phyloP scores from a whole-genome alignment of 2,113 vertebrate species.

The Rhizomys pruinosus region DNA sequence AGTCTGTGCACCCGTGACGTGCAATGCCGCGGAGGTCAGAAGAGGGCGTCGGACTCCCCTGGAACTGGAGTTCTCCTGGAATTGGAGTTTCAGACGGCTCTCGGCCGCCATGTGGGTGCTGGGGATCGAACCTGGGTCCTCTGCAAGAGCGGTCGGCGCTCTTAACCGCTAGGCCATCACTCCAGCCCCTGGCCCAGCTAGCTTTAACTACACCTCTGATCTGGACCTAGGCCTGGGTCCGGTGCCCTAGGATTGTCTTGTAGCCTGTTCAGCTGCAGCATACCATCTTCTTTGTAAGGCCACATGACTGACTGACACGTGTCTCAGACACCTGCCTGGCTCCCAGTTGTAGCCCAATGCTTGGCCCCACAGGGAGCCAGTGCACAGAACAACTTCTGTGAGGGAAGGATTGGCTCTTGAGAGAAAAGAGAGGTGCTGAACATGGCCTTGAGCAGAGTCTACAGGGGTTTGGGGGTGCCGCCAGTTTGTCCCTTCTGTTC shows the following conservation, averaged over 20 bases:
- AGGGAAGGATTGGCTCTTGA: neutral
- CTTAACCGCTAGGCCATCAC: too few relatives aligned
- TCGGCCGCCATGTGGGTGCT: too few relatives aligned
- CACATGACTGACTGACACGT: neutral
- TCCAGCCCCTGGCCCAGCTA: too few relatives aligned
- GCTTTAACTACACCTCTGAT: too few relatives aligned
- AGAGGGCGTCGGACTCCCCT: too few relatives aligned
- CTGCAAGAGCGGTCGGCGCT: too few relatives aligned
- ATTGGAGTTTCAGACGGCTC: too few relatives aligned
- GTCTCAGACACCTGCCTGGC: neutral
- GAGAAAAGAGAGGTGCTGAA: too few relatives aligned
- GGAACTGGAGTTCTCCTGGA: too few relatives aligned
- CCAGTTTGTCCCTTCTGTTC: neutral
- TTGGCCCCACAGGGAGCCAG: accelerated
- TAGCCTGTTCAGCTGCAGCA: accelerated
- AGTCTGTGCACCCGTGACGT: too few relatives aligned
- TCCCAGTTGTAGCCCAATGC: neutral
- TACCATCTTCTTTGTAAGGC: neutral
- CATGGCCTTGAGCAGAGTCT: neutral
- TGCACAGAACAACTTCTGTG: neutral
- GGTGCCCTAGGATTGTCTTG: neutral
- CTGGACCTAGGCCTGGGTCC: neutral
- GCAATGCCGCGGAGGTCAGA: too few relatives aligned
- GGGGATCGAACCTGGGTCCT: too few relatives aligned
- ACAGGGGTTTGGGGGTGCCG: neutral